phyloP scores from a whole-genome alignment of 2,888 invertebrate genomes.

The Altica lythri region DNA sequence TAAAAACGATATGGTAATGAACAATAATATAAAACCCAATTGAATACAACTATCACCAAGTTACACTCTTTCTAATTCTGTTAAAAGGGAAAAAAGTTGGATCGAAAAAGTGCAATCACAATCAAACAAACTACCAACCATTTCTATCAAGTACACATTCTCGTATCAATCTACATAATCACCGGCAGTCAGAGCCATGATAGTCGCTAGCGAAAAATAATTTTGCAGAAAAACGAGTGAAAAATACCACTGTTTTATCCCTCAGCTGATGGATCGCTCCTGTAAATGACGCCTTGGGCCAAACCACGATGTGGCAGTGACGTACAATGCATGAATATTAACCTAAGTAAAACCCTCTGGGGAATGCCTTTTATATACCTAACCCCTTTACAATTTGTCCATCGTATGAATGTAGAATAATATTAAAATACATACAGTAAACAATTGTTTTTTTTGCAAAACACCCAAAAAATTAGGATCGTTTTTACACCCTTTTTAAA shows the following conservation, averaged over 20 bases:
- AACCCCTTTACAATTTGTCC: no score
- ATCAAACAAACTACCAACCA: slow-evolving; percentile 28
- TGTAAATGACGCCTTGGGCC: slow-evolving; percentile 49
- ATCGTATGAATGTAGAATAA: no score
- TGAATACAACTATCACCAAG: no score
- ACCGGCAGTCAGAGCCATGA: slow-evolving; percentile 30
- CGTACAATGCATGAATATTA: slow-evolving; percentile 11
- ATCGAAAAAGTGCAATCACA: slow-evolving; percentile 25
- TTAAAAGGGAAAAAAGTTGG: slow-evolving; percentile 3
- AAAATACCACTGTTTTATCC: slow-evolving; percentile 45
- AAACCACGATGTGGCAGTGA: slow-evolving; percentile 23
- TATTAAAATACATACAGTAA: no score
- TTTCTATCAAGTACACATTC: slow-evolving; percentile 29
- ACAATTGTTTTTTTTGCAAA: no score
- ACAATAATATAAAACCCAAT: no score
- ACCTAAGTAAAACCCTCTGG: slow-evolving; percentile 19
- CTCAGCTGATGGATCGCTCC: slow-evolving; percentile 46
- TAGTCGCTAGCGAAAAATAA: slow-evolving; percentile 35
- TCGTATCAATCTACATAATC: slow-evolving; percentile 42
- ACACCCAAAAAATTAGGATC: no score
- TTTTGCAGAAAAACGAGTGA: slow-evolving; percentile 40
- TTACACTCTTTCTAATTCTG: no score
- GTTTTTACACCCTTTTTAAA: no score
- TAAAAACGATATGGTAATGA: no score
- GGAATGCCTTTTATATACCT: slow-evolving; percentile 15